These are phyloP conservation scores for Osmerus mordax DNA, from an alignment of 2,113 vertebrate genomes.

Conservation along the genomic window DNA sequence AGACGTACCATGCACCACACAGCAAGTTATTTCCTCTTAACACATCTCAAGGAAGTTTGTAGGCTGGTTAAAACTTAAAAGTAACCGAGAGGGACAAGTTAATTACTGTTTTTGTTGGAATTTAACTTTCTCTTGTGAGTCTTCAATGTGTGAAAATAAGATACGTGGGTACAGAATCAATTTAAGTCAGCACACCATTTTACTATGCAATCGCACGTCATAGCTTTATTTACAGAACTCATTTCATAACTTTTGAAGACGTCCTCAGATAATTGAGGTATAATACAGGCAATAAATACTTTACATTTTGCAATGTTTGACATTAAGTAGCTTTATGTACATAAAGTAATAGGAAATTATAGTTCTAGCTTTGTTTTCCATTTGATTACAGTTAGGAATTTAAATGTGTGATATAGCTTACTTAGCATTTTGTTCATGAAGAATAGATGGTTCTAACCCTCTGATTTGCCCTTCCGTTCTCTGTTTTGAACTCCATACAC, in stretches of 20 bases:
- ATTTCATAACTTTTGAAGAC: constrained; percentile 31
- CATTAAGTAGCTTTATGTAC: constrained; percentile 25
- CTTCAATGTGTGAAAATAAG: neutral
- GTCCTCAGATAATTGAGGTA: constrained; percentile 53
- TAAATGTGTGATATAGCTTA: neutral
- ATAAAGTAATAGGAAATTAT: constrained; percentile 33
- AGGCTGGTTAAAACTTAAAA: too few relatives aligned
- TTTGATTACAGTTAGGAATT: constrained; percentile 19
- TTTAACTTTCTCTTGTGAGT: too few relatives aligned
- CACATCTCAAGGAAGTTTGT: too few relatives aligned
- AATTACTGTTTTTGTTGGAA: neutral
- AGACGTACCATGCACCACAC: too few relatives aligned
- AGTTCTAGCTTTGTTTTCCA: neutral
- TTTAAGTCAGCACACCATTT: neutral
- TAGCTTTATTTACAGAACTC: neutral
- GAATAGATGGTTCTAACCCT: constrained; percentile 2
- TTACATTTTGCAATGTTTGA: constrained; percentile 38
- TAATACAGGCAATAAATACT: constrained; percentile 53
- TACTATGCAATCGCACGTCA: constrained; percentile 4
- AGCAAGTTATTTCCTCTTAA: too few relatives aligned
- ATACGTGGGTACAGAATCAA: neutral
- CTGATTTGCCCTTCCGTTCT: neutral
- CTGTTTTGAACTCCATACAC: too few relatives aligned
- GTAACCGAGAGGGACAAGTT: neutral
- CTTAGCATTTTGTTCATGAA: neutral